Conservation (phyloP, 2,113 vertebrate species). For the Atherinomorus stipes region DNA sequence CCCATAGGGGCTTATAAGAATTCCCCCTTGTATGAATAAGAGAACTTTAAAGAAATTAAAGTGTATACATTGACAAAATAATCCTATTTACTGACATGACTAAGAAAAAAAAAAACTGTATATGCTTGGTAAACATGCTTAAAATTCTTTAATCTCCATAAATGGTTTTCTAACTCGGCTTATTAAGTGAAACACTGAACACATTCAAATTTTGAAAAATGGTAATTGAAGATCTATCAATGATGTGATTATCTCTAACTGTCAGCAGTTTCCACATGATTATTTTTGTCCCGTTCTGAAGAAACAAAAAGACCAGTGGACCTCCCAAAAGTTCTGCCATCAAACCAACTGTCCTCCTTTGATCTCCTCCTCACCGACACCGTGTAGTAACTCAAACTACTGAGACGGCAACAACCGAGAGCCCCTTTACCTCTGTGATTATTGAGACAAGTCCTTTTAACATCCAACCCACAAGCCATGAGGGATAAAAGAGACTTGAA, state of each 20-base stretch:
- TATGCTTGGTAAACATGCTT: too few species aligned
- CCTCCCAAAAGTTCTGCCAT: not conserved
- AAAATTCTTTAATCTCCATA: too few species aligned
- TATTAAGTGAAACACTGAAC: not conserved
- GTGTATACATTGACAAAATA: too few species aligned
- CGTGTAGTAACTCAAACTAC: slow-evolving; percentile 8
- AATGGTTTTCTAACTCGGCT: too few species aligned
- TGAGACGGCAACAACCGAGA: slow-evolving; percentile 21
- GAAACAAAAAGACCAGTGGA: not conserved
- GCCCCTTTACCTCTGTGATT: slow-evolving; percentile 33
- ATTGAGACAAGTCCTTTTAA: slow-evolving; percentile 39
- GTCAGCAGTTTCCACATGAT: not conserved
- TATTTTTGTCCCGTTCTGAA: not conserved
- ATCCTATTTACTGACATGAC: too few species aligned
- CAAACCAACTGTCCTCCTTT: not conserved
- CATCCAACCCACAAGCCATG: slow-evolving; percentile 48
- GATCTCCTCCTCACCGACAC: not conserved
- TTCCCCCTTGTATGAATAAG: too few species aligned
- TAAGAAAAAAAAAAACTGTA: too few species aligned
- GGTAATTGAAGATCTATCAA: not conserved
- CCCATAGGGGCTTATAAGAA: too few species aligned
- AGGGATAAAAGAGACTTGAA: slow-evolving; percentile 44
- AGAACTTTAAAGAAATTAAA: too few species aligned
- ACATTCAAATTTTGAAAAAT: not conserved
- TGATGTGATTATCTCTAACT: not conserved